Evolutionary conservation across 2,797 vertebrate genomes (phyloP), one percentile per base, ranked within the genome.

Genomic region (Gallinago stenura): DNA sequence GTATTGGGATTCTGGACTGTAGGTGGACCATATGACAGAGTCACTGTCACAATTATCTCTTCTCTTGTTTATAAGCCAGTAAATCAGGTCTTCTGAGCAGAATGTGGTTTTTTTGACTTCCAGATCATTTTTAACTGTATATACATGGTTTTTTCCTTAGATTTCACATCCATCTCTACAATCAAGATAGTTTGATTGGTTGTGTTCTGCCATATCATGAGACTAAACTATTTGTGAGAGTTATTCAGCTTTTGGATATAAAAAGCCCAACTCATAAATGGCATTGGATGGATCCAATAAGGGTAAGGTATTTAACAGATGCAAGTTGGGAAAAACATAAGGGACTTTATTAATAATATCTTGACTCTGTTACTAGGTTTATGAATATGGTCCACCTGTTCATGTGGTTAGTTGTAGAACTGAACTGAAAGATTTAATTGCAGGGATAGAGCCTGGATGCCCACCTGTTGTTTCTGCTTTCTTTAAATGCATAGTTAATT

Each of bases 111-210:
- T 66, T 54, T 71, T 11, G 30, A 83, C 16, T 87, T 83, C 54
- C 43, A n/a, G 77, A 48, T 76, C 64, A 30, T 69, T 14, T 81
- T 89, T 15, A 81, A 69, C 26, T 46, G 25, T 84, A 16, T 86
- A 16, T 41, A 1, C 37, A 4, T 68, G 5, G 39, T 57, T 87
- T 76, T 93, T 68, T 68, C 3, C 15, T 45, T 95, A 99, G 99
- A 75, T 99, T 99, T 97, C 99, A 99, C 92, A 98, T 99, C 78
- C 99, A 99, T 76, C 98, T 99, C 84, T 99, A 99, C 76, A 99
- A 99, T 95, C 71, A 97, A 16, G 99, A 99, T 92, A 98, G 98
- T 93, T 98, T 99, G 95, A 96, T 99, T 83, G 98, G 98, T 76
- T 99, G 99, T 73, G 98, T 97, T 43, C 97, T 99, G 60, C 99